A percentile compares a stretch with the other conserved stretches of the same genome.
Conservation (phyloP, 2,113 vertebrate genomes). For the Cavia porcellus region DNA sequence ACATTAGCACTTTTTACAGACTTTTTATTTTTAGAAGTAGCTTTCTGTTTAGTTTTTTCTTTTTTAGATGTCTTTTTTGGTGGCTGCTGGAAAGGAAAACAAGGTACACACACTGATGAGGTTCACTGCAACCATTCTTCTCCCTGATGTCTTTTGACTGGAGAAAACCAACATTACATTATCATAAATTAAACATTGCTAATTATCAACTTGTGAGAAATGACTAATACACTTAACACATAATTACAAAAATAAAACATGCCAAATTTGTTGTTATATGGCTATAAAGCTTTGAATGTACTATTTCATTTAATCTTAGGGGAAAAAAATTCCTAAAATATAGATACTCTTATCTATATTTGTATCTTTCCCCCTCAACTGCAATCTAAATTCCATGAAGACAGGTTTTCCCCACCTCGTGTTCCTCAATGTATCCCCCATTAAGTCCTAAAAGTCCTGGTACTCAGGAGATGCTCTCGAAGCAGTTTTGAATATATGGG, state of each 20-base stretch:
- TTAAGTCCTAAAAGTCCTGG: neutral
- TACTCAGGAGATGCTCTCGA: neutral
- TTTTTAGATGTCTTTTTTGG: conserved; percentile 92
- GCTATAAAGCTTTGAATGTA: neutral
- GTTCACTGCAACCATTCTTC: neutral
- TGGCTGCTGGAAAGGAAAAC: conserved; percentile 85
- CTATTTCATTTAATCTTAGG: conserved; percentile 5
- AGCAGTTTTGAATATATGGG: neutral
- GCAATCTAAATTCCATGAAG: neutral
- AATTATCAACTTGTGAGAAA: neutral
- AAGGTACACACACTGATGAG: conserved; percentile 38
- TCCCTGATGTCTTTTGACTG: neutral
- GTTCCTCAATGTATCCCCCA: neutral
- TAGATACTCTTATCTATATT: neutral
- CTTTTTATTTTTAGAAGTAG: conserved; percentile 88
- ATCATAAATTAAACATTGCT: neutral
- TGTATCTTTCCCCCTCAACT: neutral
- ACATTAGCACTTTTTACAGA: conserved; percentile 91
- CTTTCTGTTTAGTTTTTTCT: conserved; percentile 88
- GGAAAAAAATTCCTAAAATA: neutral
- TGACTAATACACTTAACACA: neutral
- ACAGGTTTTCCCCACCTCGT: neutral
- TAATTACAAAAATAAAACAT: neutral
- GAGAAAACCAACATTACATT: neutral
- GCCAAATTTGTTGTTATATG: neutral